These are phyloP conservation scores for Crotalus adamanteus DNA, from an alignment of 2,797 vertebrate genomes.

Conservation along the genomic window DNA sequence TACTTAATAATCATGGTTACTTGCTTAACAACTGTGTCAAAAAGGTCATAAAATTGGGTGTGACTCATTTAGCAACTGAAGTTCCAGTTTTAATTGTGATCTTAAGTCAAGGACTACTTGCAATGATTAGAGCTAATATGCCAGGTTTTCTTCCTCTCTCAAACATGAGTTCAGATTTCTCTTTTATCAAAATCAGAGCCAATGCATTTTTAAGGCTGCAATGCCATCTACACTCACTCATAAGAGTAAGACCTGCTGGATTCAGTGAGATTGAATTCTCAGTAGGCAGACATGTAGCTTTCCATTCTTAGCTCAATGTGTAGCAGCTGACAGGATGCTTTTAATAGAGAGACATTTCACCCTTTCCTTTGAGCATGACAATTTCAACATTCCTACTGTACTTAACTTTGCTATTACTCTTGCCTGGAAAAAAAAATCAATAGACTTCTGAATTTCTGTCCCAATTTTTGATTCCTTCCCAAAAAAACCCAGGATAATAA, in stretches of 20 bases:
- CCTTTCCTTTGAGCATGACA: neutral
- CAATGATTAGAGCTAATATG: neutral
- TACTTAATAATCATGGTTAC: too few species aligned
- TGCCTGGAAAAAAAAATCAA: slow-evolving; percentile 12
- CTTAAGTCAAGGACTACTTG: neutral
- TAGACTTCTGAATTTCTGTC: slow-evolving; percentile 1
- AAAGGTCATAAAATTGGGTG: neutral
- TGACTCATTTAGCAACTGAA: neutral
- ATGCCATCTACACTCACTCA: neutral
- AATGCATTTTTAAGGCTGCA: neutral
- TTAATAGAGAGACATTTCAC: neutral
- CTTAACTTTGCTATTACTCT: neutral
- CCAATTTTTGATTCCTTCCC: slow-evolving; percentile 24
- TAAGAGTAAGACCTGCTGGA: neutral
- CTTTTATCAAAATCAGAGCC: neutral
- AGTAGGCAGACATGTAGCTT: neutral
- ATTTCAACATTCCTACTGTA: neutral
- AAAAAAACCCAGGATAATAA: slow-evolving; percentile 23
- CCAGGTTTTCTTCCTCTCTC: neutral
- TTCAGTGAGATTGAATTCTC: neutral
- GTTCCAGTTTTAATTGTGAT: neutral
- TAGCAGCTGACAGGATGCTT: neutral
- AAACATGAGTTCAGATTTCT: neutral
- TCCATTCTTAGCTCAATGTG: neutral
- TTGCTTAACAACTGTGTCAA: neutral